Evolutionary conservation across 2,888 invertebrate species (phyloP), one percentile per base, ranked within the genome.

Genomic region (Spicauda simplicius): DNA sequence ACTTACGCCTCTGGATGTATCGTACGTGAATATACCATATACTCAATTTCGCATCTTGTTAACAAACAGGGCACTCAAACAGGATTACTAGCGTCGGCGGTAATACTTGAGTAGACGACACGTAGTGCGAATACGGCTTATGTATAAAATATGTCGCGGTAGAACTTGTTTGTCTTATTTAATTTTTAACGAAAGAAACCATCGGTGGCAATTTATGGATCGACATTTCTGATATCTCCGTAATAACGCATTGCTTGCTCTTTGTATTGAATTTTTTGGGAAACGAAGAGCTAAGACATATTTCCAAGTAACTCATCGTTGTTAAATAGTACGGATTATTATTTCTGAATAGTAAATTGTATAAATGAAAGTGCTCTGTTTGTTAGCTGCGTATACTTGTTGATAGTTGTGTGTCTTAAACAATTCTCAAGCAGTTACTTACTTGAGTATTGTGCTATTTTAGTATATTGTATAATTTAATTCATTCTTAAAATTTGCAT

Each of bases 1-100:
- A 93, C 92, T 93, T 93, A 89, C 93, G 93, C 89, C 91, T 93
- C 90, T 93, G 93, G 93, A 93, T 93, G 93, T 93, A 93, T 92
- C 93, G 93, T 93, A 93, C 88, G 93, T 93, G 82, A 82, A 80
- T 80, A 82, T 73, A 69, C 79, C 78, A 79, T 76, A 78, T 79
- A 74, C 72, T 76, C 73, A 74, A 72, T 73, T 69, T 73, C 71
- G 76, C 77, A 77, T 74, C 74, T 77, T 81, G 84, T 82, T 85
- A 82, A 84, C 81, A 82, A 83, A 85, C 84, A 85, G 82, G 76
- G 80, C 79, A 77, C 70, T 50, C 59, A 73, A 68, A 73, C 65
- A 56, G 64, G 69, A 72, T 72, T 71, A 70, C 25, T n/a, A 16
- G 19, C 30, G 18, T 48, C 55, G 33, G 8, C 16, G 19, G 14